A percentile compares a stretch with the other conserved stretches of the same genome.
These are phyloP conservation scores for Emydocephalus ijimae DNA, from an alignment of 2,113 vertebrate species.

Conservation along the genomic window DNA sequence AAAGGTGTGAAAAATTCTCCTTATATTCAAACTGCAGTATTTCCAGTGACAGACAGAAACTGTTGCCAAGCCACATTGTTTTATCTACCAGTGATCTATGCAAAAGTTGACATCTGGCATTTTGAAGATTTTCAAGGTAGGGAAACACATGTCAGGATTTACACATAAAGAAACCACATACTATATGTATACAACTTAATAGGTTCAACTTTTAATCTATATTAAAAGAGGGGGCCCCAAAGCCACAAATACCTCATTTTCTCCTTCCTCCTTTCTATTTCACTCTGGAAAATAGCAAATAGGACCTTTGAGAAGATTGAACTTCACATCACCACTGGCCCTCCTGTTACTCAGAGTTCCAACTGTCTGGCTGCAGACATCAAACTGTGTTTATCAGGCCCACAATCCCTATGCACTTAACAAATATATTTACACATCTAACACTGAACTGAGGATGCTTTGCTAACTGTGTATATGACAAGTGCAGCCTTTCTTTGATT, in stretches of 20 bases:
- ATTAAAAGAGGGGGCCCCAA: slow-evolving; percentile 20
- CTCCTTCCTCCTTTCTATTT: not conserved
- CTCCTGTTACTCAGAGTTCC: slow-evolving; percentile 28
- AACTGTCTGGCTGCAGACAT: slow-evolving; percentile 5
- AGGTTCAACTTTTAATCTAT: slow-evolving; percentile 13
- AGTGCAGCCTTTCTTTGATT: not conserved
- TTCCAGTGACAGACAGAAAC: not conserved
- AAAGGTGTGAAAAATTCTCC: not conserved
- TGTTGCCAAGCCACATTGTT: not conserved
- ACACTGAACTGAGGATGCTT: not conserved
- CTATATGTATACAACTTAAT: not conserved
- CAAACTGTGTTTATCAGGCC: slow-evolving; percentile 15
- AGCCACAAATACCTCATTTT: not conserved
- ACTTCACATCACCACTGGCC: slow-evolving; percentile 4
- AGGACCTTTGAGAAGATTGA: slow-evolving; percentile 17
- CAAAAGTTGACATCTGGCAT: slow-evolving; percentile 9
- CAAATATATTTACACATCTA: slow-evolving; percentile 21
- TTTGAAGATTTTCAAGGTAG: slow-evolving; percentile 31
- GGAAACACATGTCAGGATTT: not conserved
- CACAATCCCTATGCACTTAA: slow-evolving; percentile 48
- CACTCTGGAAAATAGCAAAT: not conserved
- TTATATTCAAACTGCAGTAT: not conserved
- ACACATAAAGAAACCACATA: not conserved
- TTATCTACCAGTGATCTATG: slow-evolving; percentile 22
- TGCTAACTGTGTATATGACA: not conserved